Base-by-base conservation (phyloP, 2,797 vertebrate genomes). In the Chloroceryle amazona region DNA sequence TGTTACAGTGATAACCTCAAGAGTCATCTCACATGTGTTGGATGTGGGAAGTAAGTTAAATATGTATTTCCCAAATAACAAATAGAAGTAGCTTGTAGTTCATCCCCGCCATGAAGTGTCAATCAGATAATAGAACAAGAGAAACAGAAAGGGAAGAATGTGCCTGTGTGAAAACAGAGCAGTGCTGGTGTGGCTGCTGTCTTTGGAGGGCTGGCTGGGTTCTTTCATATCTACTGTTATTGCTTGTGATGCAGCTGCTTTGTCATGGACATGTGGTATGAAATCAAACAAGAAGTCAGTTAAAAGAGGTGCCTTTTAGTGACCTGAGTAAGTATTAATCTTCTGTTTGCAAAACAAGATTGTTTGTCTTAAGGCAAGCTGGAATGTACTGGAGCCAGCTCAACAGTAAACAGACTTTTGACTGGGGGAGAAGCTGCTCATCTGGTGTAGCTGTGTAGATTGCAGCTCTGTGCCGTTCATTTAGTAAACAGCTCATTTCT, bases 101-200 rank as follows among this genome's bases (percentile, higher is more conserved):
- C 28, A 17, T 85, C 26, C 33, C 21, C 39, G 16, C 23, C 25
- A 13, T 0, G 0, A 57, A 39, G 11, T 44, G 23, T 80, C 75
- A 58, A 3, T 93, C 37, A 22, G 51, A 16, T 7, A 35, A 25
- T 70, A 47, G 26, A 44, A 17, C 1, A 13, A 72, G 80, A 80
- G 29, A 26, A 86, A 10, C 37, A 44, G 42, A 79, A 82, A 49
- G 26, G 46, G 37, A 68, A 65, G 54, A 68, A 35, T 15, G 9
- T 29, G 9, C 10, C 29, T 41, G 31, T 54, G n/a, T 76, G 0
- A 73, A 75, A 72, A 21, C 19, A 70, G 52, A 71, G 63, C 13
- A 37, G 7, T 52, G 12, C 54, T 73, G 23, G 4, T 60, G 13
- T 55, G 54, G 70, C 61, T 74, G 0, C 42, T 74, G 29, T 41